Percentiles rank a stretch among this genome's conserved stretches.
Evolutionary conservation across 2,797 vertebrate species (phyloP).

Genomic region (Octomys mimax): DNA sequence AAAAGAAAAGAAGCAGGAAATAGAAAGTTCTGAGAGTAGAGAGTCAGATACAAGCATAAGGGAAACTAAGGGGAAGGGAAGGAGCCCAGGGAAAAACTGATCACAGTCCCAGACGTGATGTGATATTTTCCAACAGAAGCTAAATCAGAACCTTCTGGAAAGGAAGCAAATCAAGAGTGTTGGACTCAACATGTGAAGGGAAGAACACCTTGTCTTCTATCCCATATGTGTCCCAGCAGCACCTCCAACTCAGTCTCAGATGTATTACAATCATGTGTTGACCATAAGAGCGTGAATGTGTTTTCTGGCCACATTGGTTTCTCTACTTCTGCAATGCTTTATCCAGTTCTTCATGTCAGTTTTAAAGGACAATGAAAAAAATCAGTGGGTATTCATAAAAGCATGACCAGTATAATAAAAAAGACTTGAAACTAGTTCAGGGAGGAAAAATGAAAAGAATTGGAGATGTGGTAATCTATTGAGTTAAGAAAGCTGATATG

Average conservation of each 20-base stretch:
- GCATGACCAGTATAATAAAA: background rate
- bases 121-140: background rate
- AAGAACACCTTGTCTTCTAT: background rate
- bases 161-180: background rate
- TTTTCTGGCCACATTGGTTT: background rate
- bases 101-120: background rate
- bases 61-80: background rate
- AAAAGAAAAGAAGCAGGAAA: background rate
- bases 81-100: background rate
- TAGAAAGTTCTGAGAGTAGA: background rate
- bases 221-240: background rate
- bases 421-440: background rate
- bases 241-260: background rate
- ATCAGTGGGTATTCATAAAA: background rate
- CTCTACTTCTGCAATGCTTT: background rate
- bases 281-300: background rate
- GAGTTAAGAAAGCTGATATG: background rate
- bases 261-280: background rate
- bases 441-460: background rate
- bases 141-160: constrained; percentile 14
- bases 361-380: constrained; percentile 18
- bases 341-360: background rate
- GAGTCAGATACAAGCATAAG: background rate
- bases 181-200: background rate
- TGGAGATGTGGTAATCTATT: background rate